Base-by-base conservation (phyloP, 2,797 vertebrate genomes). In the Myotis findleyi region DNA sequence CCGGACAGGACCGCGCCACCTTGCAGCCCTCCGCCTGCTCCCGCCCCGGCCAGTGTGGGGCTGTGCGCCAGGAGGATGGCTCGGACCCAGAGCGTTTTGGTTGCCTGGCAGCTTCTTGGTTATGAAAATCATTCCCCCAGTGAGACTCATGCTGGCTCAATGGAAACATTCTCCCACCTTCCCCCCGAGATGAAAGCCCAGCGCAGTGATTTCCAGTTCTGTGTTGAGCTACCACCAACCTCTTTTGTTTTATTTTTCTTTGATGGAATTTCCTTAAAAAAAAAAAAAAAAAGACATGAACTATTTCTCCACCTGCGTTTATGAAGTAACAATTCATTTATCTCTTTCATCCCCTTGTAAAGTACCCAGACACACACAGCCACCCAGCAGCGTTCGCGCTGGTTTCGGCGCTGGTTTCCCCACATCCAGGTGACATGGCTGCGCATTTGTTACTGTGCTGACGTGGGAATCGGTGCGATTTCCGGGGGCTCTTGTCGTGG, bases 1-100 rank as follows among this genome's bases (percentile, higher is more conserved):
- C 30, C 0, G 18, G 21, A 2, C 2, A 17, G 21, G 8, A 14
- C 69, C 30, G 1, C n/a, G 13, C n/a, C 64, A 2, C 17, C 64
- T 0, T 2, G 59, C 59, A 2, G 62, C 59, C 59, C 27, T 64
- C 59, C 6, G 59, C 30, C 62, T n/a, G 30, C n/a, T 33, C 62
- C 18, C 6, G 16, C n/a, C n/a, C 12, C n/a, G 49, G 25, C 33
- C 10, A 3, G 3, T 14, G 38, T 17, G 16, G 21, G 16, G 20
- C 5, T 21, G 14, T 4, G 0, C 18, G 5, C 14, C 10, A 36
- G 69, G 85, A 81, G 13, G 27, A 9, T 33, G n/a, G 36, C 66
- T 49, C 10, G 59, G 30, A 12, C n/a, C 4, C 1, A 10, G 41
- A 25, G 2, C 25, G 1, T 41, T 47, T 23, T 68, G 59, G 9